Conservation (phyloP, 2,888 invertebrate genomes). For the Teinopalpus imperialis region DNA sequence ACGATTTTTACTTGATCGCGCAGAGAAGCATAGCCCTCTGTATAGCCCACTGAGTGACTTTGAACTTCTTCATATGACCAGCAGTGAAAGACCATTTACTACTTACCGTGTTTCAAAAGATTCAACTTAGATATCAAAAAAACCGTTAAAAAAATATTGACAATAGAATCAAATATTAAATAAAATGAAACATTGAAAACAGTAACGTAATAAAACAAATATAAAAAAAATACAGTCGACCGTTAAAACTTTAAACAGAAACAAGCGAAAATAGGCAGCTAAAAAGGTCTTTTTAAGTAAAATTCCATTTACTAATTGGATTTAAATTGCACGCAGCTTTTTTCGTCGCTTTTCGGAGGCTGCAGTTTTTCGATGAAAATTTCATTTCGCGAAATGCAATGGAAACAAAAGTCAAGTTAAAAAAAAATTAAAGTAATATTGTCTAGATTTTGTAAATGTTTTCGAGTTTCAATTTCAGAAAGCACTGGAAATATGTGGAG, state of each 20-base stretch:
- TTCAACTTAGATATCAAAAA: no score
- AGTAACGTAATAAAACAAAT: no score
- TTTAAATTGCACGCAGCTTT: constrained; percentile 35
- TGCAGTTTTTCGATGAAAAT: constrained; percentile 10
- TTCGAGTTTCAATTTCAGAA: constrained; percentile 1
- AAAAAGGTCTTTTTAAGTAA: constrained; percentile 37
- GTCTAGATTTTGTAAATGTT: background rate
- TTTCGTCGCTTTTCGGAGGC: constrained; percentile 16
- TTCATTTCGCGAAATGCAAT: constrained; percentile 17
- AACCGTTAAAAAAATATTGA: no score
- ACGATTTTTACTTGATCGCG: no score
- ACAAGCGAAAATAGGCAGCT: constrained; percentile 31
- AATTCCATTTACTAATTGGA: constrained; percentile 45
- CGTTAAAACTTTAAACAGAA: constrained; percentile 24
- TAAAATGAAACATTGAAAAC: no score
- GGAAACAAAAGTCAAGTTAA: constrained; percentile 4
- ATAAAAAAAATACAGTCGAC: no score
- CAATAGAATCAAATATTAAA: no score
- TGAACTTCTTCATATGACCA: no score
- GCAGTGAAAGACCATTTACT: no score
- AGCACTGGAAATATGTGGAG: background rate
- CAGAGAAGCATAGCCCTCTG: no score
- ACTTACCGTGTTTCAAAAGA: no score
- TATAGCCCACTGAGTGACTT: no score
- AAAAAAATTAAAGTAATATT: constrained; percentile 4